Percentiles rank a stretch among this genome's conserved stretches.
Evolutionary conservation across 2,797 vertebrate genomes (phyloP).

Genomic region (Centropyge bicolor): DNA sequence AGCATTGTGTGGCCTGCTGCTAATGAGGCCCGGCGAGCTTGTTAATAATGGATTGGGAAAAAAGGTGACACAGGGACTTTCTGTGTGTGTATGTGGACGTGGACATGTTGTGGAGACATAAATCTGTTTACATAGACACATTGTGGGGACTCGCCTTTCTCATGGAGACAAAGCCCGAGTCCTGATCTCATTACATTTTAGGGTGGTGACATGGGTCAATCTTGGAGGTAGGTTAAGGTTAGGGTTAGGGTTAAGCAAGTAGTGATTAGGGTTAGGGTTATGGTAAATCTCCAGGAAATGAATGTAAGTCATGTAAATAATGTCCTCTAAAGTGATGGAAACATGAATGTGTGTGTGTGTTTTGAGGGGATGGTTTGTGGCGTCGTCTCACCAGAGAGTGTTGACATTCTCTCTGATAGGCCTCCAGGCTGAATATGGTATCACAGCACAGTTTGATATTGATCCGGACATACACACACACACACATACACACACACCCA

Average conservation of each 20-base stretch:
- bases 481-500: slow-evolving; percentile 8
- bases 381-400: slow-evolving; percentile 69
- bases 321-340: no score
- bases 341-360: slow-evolving; percentile 7
- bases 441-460: slow-evolving; percentile 74
- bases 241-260: no score
- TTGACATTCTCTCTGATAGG: slow-evolving; percentile 80
- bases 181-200: no score
- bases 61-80: slow-evolving; percentile 58
- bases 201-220: no score
- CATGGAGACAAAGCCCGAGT: no score
- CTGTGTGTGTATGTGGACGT: slow-evolving; percentile 26
- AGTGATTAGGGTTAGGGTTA: no score
- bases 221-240: no score
- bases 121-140: no score
- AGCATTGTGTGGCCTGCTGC: slow-evolving; percentile 73
- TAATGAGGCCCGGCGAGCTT: slow-evolving; percentile 82
- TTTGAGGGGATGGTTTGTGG: slow-evolving; percentile 31
- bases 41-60: slow-evolving; percentile 81
- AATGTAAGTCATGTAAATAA: no score
- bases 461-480: slow-evolving; percentile 51
- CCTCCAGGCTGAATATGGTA: slow-evolving; percentile 71
- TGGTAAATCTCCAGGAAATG: no score
- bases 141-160: no score
- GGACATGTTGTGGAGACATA: no score